These are phyloP conservation scores for Melanotaenia nigrans DNA, from an alignment of 2,797 vertebrate species.

Conservation along the genomic window DNA sequence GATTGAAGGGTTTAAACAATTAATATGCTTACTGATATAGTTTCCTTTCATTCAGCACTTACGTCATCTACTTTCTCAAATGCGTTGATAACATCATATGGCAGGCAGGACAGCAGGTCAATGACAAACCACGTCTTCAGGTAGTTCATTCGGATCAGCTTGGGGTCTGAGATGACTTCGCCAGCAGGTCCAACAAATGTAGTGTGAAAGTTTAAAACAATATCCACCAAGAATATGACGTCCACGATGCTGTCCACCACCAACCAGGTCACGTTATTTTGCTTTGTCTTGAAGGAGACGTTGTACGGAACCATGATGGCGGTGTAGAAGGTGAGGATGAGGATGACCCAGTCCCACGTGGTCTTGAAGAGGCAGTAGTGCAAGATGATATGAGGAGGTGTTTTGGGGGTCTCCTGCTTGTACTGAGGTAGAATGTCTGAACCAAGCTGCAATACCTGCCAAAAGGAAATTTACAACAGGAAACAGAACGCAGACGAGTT, in stretches of 20 bases:
- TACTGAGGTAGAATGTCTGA: conserved; percentile 98
- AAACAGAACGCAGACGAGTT: not conserved
- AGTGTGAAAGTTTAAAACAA: conserved; percentile 98
- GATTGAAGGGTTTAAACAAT: not conserved
- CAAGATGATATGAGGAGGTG: conserved; percentile 97
- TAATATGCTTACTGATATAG: not conserved
- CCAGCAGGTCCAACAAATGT: conserved; percentile 98
- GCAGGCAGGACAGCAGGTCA: conserved; percentile 96
- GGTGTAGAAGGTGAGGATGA: conserved; percentile 82
- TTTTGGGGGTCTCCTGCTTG: conserved; percentile 99
- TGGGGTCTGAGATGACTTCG: conserved; percentile 98
- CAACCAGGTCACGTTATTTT: conserved; percentile 98
- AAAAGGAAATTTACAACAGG: not conserved
- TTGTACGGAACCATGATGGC: conserved; percentile 99
- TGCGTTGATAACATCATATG: conserved; percentile 99
- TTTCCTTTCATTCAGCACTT: conserved; percentile 59
- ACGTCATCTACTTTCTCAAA: conserved; percentile 99
- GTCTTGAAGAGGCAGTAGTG: conserved; percentile 99
- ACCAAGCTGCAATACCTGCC: conserved; percentile 96
- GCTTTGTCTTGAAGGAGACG: conserved; percentile 98
- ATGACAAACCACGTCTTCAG: conserved; percentile 99
- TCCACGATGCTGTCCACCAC: conserved; percentile 99
- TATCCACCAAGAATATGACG: conserved; percentile 98
- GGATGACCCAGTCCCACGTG: conserved; percentile 98
- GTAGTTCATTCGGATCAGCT: conserved; percentile 99